A percentile compares a stretch with the other conserved stretches of the same genome.
Conservation (phyloP, 1,140 invertebrate genomes). For the Antheraea mylitta region DNA sequence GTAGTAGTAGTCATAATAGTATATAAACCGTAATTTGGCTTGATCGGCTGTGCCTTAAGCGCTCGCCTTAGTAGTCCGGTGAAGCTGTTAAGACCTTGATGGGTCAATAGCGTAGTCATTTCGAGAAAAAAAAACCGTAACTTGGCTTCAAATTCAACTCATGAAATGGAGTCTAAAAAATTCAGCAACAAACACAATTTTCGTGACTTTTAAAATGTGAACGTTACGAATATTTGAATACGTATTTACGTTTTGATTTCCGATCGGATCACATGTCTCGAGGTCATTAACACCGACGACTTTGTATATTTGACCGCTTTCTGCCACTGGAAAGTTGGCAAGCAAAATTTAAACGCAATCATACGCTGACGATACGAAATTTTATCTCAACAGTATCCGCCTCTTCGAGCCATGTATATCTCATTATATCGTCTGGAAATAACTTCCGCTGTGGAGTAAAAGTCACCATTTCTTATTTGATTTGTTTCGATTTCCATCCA, state of each 20-base stretch:
- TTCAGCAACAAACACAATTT: background rate
- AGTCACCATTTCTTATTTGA: too few species aligned
- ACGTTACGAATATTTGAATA: constrained; percentile 15
- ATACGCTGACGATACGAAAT: background rate
- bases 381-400: background rate
- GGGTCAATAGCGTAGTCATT: too few species aligned
- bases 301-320: constrained; percentile 19
- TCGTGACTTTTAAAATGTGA: background rate
- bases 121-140: too few species aligned
- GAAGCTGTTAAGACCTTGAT: too few species aligned
- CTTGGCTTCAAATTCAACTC: background rate
- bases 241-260: constrained; percentile 13
- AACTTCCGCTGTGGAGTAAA: too few species aligned
- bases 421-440: too few species aligned
- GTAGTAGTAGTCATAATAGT: too few species aligned
- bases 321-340: constrained; percentile 6
- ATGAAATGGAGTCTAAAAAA: background rate
- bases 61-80: too few species aligned
- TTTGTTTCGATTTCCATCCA: too few species aligned
- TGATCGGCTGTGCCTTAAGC: too few species aligned
- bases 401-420: too few species aligned
- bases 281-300: constrained; percentile 26
- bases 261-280: constrained; percentile 25
- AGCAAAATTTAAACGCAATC: constrained; percentile 8
- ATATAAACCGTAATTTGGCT: too few species aligned